Base-by-base conservation (phyloP, 2,113 vertebrate species). In the Ariopsis seemanni region DNA sequence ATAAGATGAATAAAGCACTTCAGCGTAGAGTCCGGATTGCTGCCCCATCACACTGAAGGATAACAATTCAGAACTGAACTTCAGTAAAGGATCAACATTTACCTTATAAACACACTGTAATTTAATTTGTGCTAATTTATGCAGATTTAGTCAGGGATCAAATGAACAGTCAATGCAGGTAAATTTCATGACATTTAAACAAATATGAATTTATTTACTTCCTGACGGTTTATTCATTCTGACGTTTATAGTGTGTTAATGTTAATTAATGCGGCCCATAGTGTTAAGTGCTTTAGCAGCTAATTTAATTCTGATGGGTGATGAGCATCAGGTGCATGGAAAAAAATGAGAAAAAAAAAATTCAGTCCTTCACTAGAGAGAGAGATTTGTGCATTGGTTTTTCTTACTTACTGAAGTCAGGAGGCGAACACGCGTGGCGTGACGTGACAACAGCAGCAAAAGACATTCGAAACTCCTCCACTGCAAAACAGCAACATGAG, bases 141-240 rank as follows among this genome's bases (percentile, higher is more conserved):
- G 74, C 18, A 77, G 74, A 77, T 77, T 50, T 53, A n/a, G 22
- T 78, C 22, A 50, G 12, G 42, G 10, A 10, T 20, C 25, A 48
- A 75, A 72, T 72, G 18, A 71, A 22, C 8, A 77, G 48, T 12
- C 22, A 2, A 25, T 22, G 48, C 48, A 77, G 74, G 15, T 77
- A 48, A 77, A 77, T 77, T 25, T 25, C 74, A 77, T 77, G n/a
- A 25, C 74, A 74, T 77, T 77, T 77, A 52, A 52, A 77, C 74
- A 6, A 50, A 50, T 9, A 22, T 25, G 72, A 20, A 22, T 22
- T 2, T 5, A 50, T 4, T 25, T 5, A 34, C 67, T 42, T 42
- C 4, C 42, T 42, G 42, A 42, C 42, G 42, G 42, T 42, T 42
- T 42, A 42, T 42, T 42, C 42, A 42, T 42, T 42, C 42, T 42